Evolutionary conservation across 2,888 invertebrate genomes (phyloP).

Genomic region (Tetragnatha montana): DNA sequence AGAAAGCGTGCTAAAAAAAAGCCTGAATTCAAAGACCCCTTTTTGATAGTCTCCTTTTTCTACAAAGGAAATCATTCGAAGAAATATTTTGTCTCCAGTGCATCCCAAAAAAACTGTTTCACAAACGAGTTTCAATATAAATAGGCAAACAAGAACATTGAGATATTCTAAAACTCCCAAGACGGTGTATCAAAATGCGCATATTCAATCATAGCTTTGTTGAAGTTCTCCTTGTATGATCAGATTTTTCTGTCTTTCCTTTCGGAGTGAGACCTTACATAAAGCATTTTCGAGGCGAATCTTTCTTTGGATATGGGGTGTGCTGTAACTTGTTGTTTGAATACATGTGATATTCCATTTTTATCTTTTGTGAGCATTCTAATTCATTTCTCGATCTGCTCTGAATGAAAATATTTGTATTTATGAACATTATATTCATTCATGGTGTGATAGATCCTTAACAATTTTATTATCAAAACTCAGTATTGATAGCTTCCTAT

Average conservation of each 20-base stretch:
- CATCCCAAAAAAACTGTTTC: conserved; percentile 19
- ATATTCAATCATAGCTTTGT: conserved; percentile 48
- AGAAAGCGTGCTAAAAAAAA: background rate
- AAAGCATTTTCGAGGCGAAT: background rate
- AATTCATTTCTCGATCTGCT: no score
- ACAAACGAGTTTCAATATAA: conserved; percentile 41
- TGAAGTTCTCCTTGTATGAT: conserved; percentile 19
- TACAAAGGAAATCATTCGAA: background rate
- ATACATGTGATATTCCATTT: no score
- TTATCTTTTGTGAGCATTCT: no score
- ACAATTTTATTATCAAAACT: no score
- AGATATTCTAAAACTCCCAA: conserved; percentile 32
- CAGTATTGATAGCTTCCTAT: no score
- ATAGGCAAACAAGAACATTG: conserved; percentile 29
- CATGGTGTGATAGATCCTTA: no score
- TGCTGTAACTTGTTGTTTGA: no score
- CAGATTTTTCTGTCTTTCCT: conserved; percentile 16
- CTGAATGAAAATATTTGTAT: no score
- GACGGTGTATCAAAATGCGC: conserved; percentile 45
- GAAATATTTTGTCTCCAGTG: conserved; percentile 23
- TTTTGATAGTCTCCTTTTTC: background rate
- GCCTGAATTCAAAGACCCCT: background rate
- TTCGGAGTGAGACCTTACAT: background rate
- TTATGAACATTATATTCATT: no score
- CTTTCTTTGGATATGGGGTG: no score